Evolutionary conservation across 1,140 invertebrate genomes (phyloP).

Genomic region (Eufriesea mexicana): DNA sequence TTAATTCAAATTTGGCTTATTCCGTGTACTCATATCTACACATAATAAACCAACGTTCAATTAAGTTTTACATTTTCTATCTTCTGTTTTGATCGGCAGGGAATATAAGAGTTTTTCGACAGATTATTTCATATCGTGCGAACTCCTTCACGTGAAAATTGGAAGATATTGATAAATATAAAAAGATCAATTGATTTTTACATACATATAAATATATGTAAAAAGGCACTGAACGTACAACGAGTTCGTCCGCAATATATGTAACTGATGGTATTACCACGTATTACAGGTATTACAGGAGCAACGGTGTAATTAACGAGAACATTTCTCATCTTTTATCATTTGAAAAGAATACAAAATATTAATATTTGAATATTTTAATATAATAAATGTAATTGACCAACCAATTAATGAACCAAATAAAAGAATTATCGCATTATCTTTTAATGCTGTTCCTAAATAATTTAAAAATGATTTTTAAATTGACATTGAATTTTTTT

Average conservation of each 20-base stretch:
- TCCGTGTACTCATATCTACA: background rate
- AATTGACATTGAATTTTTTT: background rate
- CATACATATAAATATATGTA: constrained; percentile 49
- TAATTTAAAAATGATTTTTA: background rate
- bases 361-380: too few relatives aligned
- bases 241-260: constrained; percentile 26
- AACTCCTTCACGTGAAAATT: constrained; percentile 6
- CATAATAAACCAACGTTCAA: constrained; percentile 21
- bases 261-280: constrained; percentile 18
- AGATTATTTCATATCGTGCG: constrained; percentile 28
- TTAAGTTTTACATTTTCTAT: constrained; percentile 21
- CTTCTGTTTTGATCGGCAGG: background rate
- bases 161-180: constrained; percentile 42
- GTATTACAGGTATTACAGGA: constrained; percentile 27
- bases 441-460: background rate
- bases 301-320: constrained; percentile 1
- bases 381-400: background rate
- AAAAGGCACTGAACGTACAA: constrained; percentile 72
- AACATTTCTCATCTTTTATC: background rate
- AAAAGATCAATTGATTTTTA: constrained; percentile 40
- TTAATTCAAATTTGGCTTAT: constrained; percentile 27
- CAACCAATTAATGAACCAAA: background rate
- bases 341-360: background rate
- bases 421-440: background rate
- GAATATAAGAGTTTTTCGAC: constrained; percentile 24